Base-by-base conservation (phyloP, 2,113 vertebrate genomes). In the Mugil cephalus region DNA sequence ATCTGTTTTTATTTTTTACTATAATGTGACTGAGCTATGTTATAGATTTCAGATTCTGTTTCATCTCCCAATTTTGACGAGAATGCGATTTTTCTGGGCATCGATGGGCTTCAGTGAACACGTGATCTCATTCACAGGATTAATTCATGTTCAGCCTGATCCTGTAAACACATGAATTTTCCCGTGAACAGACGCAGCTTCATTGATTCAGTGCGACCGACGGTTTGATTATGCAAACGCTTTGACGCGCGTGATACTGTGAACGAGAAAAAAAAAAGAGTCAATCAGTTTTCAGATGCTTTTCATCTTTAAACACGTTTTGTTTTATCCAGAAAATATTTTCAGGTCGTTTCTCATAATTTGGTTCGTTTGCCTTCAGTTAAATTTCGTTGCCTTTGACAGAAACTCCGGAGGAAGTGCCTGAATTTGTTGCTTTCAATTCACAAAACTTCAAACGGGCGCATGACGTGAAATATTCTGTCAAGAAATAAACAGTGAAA, bases 151-250 rank as follows among this genome's bases (percentile, higher is more conserved):
- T 12, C 46, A 74, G 53, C 52, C 3, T 30, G 24, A 30, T 64
- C 10, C 0, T 59, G 55, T 64, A 54, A 38, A 72, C 69, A 64
- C 24, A 18, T 4, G 24, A 42, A 10, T 4, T 43, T 42, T 9
- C n/a, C 7, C 8, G 10, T 69, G 34, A 70, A 53, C 50, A 43
- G 66, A 82, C 21, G 39, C 18, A 45, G 48, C 21, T 63, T 76
- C 64, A 10, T 68, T 30, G 24, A 30, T 24, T 10, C 48, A 14
- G 35, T 42, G 77, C 53, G 60, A 72, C 69, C 75, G 56, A 83
- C 54, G 47, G 12, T 38, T 61, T 62, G 34, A 77, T 77, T 74
- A 84, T 79, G 78, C 75, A 77, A n/a, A 82, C 40, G 61, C 34
- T 50, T 48, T n/a, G 43, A 59, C 48, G 78, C 42, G 38, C 69